phyloP scores from a whole-genome alignment of 2,113 vertebrate species.

The Otolemur garnettii region DNA sequence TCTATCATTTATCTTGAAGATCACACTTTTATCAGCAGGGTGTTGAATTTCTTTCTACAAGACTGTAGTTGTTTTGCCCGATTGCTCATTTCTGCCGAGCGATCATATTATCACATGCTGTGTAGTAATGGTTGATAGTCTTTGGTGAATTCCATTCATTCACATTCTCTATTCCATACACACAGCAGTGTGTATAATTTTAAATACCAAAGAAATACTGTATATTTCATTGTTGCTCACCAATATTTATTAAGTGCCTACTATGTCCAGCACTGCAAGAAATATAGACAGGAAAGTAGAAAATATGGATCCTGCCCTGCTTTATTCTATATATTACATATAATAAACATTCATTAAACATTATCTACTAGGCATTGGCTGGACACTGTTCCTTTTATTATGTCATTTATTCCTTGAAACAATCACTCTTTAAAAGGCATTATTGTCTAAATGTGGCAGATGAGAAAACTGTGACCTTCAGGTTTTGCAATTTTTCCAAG shows the following conservation, averaged over 20 bases:
- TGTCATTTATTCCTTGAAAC: not conserved
- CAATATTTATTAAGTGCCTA: not conserved
- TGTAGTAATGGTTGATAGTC: not conserved
- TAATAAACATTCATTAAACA: not conserved
- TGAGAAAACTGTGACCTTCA: not conserved
- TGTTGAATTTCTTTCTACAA: not conserved
- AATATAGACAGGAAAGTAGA: not conserved
- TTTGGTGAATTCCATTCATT: not conserved
- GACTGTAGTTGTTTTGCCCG: not conserved
- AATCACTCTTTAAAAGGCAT: not conserved
- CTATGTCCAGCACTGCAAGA: not conserved
- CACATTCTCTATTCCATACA: not conserved
- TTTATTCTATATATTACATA: not conserved
- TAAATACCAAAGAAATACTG: not conserved
- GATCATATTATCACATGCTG: not conserved
- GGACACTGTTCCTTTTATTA: not conserved
- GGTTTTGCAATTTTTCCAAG: slow-evolving; percentile 7
- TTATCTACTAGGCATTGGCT: not conserved
- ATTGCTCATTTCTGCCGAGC: not conserved
- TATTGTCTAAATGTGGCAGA: not conserved
- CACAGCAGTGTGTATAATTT: not conserved
- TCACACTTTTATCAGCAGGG: not conserved
- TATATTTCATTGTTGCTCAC: slow-evolving; percentile 33
- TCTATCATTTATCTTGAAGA: slow-evolving; percentile 40
- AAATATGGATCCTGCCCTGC: not conserved